These are phyloP conservation scores for Fregata magnificens DNA, from an alignment of 2,113 vertebrate genomes.

Conservation along the genomic window DNA sequence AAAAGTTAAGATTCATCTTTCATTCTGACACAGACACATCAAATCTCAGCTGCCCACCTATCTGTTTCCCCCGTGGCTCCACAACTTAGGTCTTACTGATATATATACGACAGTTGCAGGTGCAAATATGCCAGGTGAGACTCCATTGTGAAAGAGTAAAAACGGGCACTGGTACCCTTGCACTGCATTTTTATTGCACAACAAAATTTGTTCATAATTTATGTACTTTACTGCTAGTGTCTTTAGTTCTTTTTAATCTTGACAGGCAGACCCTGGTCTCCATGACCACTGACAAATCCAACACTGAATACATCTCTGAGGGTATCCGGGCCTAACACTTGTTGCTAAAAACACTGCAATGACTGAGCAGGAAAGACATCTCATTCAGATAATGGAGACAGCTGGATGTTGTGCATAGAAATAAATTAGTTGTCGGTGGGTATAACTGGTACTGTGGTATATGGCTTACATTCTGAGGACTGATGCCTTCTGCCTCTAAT, in stretches of 20 bases:
- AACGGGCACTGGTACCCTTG: not conserved
- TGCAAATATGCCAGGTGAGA: not conserved
- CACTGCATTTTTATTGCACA: not conserved
- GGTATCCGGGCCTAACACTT: not conserved
- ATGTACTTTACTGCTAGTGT: not conserved
- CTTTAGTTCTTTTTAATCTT: not conserved
- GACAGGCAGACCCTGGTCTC: not conserved
- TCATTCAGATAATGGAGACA: not conserved
- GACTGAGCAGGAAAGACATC: not conserved
- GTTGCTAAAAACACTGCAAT: not conserved
- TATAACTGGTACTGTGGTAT: not conserved
- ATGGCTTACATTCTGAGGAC: not conserved
- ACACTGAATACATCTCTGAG: not conserved
- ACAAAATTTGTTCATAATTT: not conserved
- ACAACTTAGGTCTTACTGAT: not conserved
- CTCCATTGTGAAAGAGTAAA: not conserved
- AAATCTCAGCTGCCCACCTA: not conserved
- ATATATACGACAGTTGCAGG: not conserved
- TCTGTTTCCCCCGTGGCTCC: not conserved
- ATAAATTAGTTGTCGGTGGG: not conserved
- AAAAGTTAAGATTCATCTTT: not conserved
- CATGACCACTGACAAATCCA: not conserved
- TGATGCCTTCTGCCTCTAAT: not conserved
- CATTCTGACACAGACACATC: not conserved
- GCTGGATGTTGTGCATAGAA: not conserved